A percentile compares a stretch with the other conserved stretches of the same genome.
These are phyloP conservation scores for Tiphia femorata DNA, from an alignment of 2,888 invertebrate species.

Conservation along the genomic window DNA sequence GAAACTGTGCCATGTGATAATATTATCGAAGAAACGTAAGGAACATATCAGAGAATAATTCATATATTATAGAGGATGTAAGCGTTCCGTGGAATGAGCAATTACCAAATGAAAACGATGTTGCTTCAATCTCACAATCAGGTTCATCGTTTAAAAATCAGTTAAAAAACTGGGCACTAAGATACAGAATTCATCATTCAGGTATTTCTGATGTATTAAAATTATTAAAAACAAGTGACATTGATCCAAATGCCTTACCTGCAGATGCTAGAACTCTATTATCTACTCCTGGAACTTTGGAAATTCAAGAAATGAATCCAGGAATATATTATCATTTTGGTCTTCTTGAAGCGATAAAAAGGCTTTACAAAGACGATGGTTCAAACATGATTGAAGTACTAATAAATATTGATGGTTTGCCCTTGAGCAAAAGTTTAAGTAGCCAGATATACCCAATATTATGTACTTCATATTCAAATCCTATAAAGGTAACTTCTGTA, in stretches of 20 bases:
- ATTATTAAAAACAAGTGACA: neutral
- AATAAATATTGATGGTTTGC: no score
- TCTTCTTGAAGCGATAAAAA: neutral
- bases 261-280: slow-evolving; percentile 3
- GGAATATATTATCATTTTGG: slow-evolving; percentile 1
- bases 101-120: neutral
- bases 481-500: neutral
- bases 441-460: slow-evolving; percentile 3
- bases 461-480: slow-evolving; percentile 5
- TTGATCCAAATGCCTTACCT: neutral
- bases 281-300: neutral
- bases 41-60: neutral
- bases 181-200: slow-evolving; percentile 2
- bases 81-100: neutral
- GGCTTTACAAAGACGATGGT: neutral
- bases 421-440: slow-evolving; percentile 4
- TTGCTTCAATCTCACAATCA: neutral
- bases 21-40: neutral
- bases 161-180: neutral
- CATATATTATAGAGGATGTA: neutral
- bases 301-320: neutral
- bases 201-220: neutral
- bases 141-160: neutral
- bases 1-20: slow-evolving; percentile 1
- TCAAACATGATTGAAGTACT: neutral